These are phyloP conservation scores for Hippasteria phrygiana DNA, from an alignment of 53 echinoderm and acorn worm genomes.

Conservation along the genomic window DNA sequence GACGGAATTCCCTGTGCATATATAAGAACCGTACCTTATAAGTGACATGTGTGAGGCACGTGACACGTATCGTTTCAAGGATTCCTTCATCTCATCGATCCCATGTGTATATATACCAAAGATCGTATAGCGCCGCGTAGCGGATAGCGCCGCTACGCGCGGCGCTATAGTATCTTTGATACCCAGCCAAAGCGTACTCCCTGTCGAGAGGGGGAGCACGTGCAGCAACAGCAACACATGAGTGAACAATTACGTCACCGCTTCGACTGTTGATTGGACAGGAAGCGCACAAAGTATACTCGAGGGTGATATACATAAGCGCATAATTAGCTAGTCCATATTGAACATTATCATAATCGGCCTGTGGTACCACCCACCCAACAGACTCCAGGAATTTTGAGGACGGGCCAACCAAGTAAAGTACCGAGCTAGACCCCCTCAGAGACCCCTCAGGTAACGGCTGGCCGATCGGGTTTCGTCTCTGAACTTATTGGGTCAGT, in stretches of 20 bases:
- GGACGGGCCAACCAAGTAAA: background rate
- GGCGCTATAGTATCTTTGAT: too few species aligned
- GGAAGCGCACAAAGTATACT: background rate
- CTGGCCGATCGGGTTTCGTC: background rate
- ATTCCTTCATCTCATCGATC: background rate
- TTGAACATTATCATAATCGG: too few species aligned
- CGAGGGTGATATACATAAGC: background rate
- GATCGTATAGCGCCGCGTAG: too few species aligned
- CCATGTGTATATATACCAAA: background rate
- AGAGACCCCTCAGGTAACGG: constrained; percentile 22
- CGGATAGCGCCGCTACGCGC: too few species aligned
- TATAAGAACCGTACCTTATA: background rate
- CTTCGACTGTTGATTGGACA: constrained; percentile 7
- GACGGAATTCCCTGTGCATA: background rate
- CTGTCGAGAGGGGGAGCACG: too few species aligned
- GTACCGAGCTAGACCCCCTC: background rate
- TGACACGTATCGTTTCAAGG: constrained; percentile 5
- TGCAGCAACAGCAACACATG: background rate
- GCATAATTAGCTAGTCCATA: too few species aligned
- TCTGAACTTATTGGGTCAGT: background rate
- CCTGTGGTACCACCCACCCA: too few species aligned
- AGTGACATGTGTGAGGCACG: constrained; percentile 27
- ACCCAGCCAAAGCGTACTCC: too few species aligned
- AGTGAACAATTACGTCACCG: constrained; percentile 9
- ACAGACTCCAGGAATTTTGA: constrained; percentile 9